Evolutionary conservation across 2,113 vertebrate species (phyloP).

Genomic region (Salvelinus fontinalis): DNA sequence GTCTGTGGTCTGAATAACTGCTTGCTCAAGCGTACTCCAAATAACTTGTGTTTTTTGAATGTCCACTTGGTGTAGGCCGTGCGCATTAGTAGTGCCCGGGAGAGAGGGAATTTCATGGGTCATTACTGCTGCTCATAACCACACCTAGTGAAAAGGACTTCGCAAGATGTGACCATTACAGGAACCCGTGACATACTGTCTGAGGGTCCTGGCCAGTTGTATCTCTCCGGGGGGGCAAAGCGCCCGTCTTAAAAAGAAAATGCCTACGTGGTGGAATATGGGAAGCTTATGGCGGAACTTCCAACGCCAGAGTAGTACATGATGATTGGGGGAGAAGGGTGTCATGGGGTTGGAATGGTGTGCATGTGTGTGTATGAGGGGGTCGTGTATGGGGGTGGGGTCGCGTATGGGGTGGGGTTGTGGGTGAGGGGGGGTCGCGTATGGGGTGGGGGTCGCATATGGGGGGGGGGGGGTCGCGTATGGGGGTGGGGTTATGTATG

Average conservation of each 20-base stretch:
- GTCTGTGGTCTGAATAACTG: slow-evolving; percentile 34
- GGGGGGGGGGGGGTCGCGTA: too few species aligned
- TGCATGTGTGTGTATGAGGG: too few species aligned
- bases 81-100: slow-evolving; percentile 21
- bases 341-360: too few species aligned
- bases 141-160: slow-evolving; percentile 50
- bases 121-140: slow-evolving; percentile 52
- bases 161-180: slow-evolving; percentile 53
- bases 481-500: too few species aligned
- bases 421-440: rapidly evolving
- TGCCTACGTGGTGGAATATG: background rate
- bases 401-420: too few species aligned
- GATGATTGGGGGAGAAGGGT: background rate
- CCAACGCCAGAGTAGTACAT: too few species aligned
- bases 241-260: background rate
- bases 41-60: slow-evolving; percentile 45
- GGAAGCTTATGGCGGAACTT: background rate
- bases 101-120: slow-evolving; percentile 47
- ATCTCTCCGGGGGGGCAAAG: background rate
- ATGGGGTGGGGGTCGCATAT: too few species aligned
- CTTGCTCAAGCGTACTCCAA: slow-evolving; percentile 41
- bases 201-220: slow-evolving; percentile 12
- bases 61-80: slow-evolving; percentile 32
- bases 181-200: slow-evolving; percentile 35
- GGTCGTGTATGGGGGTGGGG: too few species aligned